Percentiles rank a stretch among this genome's conserved stretches.
phyloP scores from a whole-genome alignment of 2,113 vertebrate genomes.

The Cyphomyrus discorhynchus region DNA sequence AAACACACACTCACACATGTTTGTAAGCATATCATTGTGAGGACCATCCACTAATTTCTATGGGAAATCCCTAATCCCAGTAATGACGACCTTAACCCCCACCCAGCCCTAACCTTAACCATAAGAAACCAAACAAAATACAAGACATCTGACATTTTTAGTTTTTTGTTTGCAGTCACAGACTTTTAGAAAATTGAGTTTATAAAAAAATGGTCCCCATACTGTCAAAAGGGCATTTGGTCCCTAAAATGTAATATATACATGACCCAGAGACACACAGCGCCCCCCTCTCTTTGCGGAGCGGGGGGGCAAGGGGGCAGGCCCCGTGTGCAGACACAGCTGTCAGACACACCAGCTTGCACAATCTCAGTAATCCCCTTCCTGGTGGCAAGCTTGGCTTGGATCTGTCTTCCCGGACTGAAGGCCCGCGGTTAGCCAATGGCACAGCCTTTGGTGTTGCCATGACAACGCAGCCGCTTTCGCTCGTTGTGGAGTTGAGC shows the following conservation, averaged over 20 bases:
- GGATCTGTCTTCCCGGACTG: neutral
- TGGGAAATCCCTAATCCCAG: neutral
- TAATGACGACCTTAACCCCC: neutral
- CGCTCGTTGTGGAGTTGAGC: neutral
- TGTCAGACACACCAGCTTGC: slow-evolving; percentile 33
- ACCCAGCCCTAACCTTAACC: neutral
- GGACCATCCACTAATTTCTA: neutral
- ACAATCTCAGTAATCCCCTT: slow-evolving; percentile 43
- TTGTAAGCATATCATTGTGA: neutral
- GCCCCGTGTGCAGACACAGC: neutral
- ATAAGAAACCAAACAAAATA: too few relatives aligned
- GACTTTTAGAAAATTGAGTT: too few relatives aligned
- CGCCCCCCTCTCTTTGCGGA: neutral
- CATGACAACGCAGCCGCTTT: neutral
- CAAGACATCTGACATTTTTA: too few relatives aligned
- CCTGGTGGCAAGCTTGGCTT: slow-evolving; percentile 23
- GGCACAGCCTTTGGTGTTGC: neutral
- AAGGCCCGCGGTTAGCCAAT: neutral
- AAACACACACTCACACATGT: neutral
- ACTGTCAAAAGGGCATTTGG: too few relatives aligned
- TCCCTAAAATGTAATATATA: too few relatives aligned
- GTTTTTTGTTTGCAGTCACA: too few relatives aligned
- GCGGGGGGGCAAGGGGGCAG: neutral
- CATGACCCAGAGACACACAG: neutral
- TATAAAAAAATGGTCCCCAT: too few relatives aligned